Evolutionary conservation across 1,140 invertebrate species (phyloP).

Genomic region (Aphelinus certus): DNA sequence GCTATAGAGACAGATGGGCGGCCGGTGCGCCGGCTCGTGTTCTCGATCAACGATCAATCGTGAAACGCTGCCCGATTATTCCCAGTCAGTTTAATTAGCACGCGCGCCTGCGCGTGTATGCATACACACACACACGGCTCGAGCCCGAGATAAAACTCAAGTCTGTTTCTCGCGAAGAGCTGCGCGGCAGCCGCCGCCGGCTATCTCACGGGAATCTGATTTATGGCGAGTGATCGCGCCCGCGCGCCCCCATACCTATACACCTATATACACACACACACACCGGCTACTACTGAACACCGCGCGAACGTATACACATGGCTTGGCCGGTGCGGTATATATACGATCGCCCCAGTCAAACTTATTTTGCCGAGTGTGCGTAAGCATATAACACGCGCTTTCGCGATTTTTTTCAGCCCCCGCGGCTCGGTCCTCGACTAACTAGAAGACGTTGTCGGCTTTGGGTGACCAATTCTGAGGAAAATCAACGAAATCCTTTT

Average conservation of each 20-base stretch:
- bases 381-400: no score
- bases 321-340: no score
- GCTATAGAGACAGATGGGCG: neutral
- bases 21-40: conserved; percentile 42
- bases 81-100: conserved; percentile 67
- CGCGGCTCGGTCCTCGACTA: no score
- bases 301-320: no score
- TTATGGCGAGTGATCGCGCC: conserved; percentile 62
- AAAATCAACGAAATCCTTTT: no score
- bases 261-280: no score
- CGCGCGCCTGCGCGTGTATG: conserved; percentile 55
- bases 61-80: conserved; percentile 63
- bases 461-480: no score
- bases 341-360: no score
- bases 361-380: no score
- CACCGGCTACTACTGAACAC: neutral
- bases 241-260: neutral
- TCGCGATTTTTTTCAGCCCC: no score
- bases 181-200: conserved; percentile 35
- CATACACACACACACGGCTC: no score
- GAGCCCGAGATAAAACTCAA: conserved; percentile 59
- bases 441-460: no score
- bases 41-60: conserved; percentile 66
- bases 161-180: conserved; percentile 17
- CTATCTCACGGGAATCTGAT: conserved; percentile 66